Percentiles rank a stretch among this genome's conserved stretches.
Evolutionary conservation across 2,113 vertebrate genomes (phyloP).

Genomic region (Ivindomyrus marchei): DNA sequence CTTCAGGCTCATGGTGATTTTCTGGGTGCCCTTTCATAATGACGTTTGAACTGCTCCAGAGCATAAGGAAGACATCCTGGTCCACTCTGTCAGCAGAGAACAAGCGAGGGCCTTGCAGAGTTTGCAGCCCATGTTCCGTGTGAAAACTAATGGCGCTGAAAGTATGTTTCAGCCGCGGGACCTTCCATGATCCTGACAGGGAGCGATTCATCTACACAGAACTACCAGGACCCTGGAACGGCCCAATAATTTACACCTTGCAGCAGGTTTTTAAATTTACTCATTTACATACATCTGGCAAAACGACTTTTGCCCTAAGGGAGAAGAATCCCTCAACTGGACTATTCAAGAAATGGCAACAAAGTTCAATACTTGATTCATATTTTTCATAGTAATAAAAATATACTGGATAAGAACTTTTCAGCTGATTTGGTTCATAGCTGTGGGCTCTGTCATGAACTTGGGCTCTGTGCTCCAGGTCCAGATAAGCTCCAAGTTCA

Average conservation of each 20-base stretch:
- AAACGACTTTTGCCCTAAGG: background rate
- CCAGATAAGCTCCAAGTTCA: background rate
- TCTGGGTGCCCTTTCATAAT: slow-evolving; percentile 10
- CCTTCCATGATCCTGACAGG: background rate
- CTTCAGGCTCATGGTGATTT: slow-evolving; percentile 19
- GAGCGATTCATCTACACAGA: background rate
- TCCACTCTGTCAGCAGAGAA: background rate
- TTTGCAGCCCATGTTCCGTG: background rate
- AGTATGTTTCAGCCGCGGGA: background rate
- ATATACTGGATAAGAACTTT: background rate
- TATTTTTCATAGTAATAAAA: background rate
- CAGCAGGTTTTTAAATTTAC: background rate
- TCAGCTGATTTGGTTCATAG: background rate
- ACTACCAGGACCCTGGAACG: background rate
- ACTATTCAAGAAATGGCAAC: background rate
- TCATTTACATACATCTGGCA: background rate
- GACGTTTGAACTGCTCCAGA: slow-evolving; percentile 6
- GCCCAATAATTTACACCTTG: background rate
- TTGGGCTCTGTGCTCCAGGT: background rate
- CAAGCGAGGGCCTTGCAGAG: background rate
- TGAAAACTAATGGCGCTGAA: background rate
- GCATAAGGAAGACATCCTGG: background rate
- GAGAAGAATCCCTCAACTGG: background rate
- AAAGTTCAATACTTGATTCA: background rate
- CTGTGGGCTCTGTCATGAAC: background rate